Conservation (phyloP, 2,113 vertebrate species). For the Siphamia tubifer region DNA sequence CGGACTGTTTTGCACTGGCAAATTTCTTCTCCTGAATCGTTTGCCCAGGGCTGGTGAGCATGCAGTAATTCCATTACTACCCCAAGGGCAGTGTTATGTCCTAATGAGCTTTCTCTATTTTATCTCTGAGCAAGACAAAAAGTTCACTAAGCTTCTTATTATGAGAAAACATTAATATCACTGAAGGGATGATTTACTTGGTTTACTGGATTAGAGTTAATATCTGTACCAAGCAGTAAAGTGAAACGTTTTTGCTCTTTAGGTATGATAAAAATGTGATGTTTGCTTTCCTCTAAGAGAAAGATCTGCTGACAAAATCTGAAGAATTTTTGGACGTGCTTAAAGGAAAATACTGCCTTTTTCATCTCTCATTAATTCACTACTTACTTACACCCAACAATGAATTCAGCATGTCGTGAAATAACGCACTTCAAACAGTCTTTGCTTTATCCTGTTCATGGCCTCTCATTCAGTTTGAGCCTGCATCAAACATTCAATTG, state of each 20-base stretch:
- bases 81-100: constrained; percentile 6
- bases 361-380: constrained; percentile 48
- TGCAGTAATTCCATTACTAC: neutral
- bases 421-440: constrained; percentile 56
- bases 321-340: constrained; percentile 26
- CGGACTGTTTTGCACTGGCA: neutral
- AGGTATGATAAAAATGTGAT: too few species aligned
- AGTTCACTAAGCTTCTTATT: neutral
- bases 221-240: neutral
- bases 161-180: neutral
- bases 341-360: constrained; percentile 27
- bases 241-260: neutral
- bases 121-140: neutral
- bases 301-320: neutral
- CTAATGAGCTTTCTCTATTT: constrained; percentile 23
- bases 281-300: neutral
- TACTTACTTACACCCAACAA: constrained; percentile 12
- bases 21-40: neutral
- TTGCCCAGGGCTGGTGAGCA: constrained; percentile 1
- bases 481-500: constrained; percentile 63
- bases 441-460: constrained; percentile 31
- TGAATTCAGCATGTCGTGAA: constrained; percentile 56
- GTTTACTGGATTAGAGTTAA: neutral
- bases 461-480: constrained; percentile 39
- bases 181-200: neutral